Conservation (phyloP, 2,113 vertebrate species). For the Cynocephalus volans region DNA sequence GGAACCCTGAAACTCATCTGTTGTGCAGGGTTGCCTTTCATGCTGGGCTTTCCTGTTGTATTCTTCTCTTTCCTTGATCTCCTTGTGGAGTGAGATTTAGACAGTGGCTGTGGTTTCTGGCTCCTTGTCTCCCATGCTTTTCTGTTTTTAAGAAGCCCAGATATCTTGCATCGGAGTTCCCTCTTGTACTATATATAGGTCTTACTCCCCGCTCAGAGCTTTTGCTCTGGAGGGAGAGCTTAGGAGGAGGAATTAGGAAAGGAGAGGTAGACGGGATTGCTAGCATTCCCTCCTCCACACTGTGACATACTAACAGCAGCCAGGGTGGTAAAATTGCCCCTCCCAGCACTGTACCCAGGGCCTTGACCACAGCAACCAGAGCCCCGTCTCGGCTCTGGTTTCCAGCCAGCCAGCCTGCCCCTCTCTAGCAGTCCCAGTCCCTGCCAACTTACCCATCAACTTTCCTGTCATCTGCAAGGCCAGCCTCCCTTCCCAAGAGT, state of each 20-base stretch:
- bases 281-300: background rate
- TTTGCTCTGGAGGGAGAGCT: background rate
- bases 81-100: constrained; percentile 8
- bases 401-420: background rate
- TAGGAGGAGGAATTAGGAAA: background rate
- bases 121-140: background rate
- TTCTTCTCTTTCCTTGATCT: background rate
- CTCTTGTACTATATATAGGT: background rate
- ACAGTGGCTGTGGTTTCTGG: background rate
- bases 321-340: constrained; percentile 7
- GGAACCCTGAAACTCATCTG: background rate
- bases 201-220: background rate
- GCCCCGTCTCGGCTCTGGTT: background rate
- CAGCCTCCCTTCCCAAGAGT: constrained; percentile 33
- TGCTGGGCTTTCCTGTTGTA: background rate
- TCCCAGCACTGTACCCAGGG: background rate
- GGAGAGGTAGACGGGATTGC: background rate
- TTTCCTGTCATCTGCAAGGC: constrained; percentile 68
- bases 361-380: constrained; percentile 55
- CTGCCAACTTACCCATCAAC: constrained; percentile 66
- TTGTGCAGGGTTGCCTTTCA: background rate
- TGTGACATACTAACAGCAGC: background rate
- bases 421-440: background rate
- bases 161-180: constrained; percentile 28
- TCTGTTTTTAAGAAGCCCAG: constrained; percentile 41